phyloP scores from a whole-genome alignment of 2,113 vertebrate species.

The Peromyscus maniculatus region DNA sequence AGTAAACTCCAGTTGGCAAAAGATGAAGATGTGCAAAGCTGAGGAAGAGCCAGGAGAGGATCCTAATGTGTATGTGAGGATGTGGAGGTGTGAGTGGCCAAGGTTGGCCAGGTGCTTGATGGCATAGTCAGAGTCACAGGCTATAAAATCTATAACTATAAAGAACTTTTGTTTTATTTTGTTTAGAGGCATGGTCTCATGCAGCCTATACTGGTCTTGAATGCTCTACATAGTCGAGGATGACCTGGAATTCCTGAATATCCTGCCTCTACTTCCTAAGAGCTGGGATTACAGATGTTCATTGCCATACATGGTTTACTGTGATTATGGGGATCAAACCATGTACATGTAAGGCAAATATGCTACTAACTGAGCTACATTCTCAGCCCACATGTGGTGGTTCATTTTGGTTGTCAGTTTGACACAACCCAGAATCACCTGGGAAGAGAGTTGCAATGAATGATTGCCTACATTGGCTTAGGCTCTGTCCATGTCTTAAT shows the following conservation, averaged over 20 bases:
- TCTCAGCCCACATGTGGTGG: background rate
- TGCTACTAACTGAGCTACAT: background rate
- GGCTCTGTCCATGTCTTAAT: background rate
- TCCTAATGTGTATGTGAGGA: background rate
- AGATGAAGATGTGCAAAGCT: background rate
- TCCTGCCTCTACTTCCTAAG: background rate
- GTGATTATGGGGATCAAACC: background rate
- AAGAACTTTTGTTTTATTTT: background rate
- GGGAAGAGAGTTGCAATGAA: background rate
- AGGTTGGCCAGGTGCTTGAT: fast-evolving
- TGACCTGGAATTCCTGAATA: background rate
- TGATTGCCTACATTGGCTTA: background rate
- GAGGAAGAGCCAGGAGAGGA: background rate
- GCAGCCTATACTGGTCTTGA: background rate
- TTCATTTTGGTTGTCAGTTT: background rate
- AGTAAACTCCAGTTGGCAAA: background rate
- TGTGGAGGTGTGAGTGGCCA: background rate
- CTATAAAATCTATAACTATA: background rate
- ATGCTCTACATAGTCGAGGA: background rate
- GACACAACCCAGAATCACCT: background rate
- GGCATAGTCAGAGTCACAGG: background rate
- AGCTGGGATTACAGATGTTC: background rate
- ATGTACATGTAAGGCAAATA: background rate
- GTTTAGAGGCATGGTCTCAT: background rate
- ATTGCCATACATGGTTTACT: background rate